Base-by-base conservation (phyloP, 2,888 invertebrate species). In the Epistrophella euchroma region DNA sequence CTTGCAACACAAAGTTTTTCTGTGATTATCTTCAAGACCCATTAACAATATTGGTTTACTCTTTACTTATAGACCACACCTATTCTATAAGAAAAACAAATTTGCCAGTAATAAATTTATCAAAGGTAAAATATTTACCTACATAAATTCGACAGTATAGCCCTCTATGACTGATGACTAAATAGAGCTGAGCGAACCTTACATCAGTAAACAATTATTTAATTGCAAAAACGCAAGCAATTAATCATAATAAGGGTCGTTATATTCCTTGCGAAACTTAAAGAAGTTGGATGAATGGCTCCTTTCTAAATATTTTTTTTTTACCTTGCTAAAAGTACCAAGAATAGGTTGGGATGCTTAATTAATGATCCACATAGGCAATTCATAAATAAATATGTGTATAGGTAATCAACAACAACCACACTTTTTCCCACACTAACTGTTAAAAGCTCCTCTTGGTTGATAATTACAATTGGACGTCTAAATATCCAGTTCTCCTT, bases 311-410 rank as follows among this genome's bases (percentile, higher is more conserved):
- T 28, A 28, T 40, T 25, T 28, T 17, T 45, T 40, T 25, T 28
- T 17, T 45, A 52, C 52, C n/a, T 43, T 45, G 22, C 15, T 10
- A 43, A 43, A 43, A 62, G 1, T 17, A 17, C 28, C 25, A 52
- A 52, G 28, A 64, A 28, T n/a, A 25, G 1, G 25, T 62, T 25
- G 11, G 17, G 62, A 28, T 45, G 62, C 17, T 58, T n/a, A 62
- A 43, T 62, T 62, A 62, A 62, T 62, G 25, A 43, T 62, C 43
- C 43, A n/a, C 25, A 45, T 17, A 17, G 17, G 28, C 11, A 64
- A 45, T 62, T 62, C 15, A 43, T 60, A 37, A 62, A 62, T 43
- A 62, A 62, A 43, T n/a, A n/a, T n/a, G n/a, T 45, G 64, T 15
- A 10, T 11, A 60, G 28, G 28, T 17, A 43, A 17, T n/a, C 28